These are phyloP conservation scores for Melanotaenia pygmaea DNA, from an alignment of 2,797 vertebrate genomes.

Conservation along the genomic window DNA sequence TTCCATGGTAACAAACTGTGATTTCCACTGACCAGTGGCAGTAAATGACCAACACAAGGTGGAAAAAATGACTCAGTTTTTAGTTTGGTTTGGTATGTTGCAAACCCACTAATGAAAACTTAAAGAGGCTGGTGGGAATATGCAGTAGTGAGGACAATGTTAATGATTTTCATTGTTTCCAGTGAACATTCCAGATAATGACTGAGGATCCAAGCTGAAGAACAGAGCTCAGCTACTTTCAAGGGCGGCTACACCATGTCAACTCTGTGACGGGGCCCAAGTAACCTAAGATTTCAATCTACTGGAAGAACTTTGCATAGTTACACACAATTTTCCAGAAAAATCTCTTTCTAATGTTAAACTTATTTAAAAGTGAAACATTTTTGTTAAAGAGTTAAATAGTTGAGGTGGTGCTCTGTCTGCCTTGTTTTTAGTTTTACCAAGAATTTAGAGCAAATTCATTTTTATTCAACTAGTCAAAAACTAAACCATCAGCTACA, in stretches of 20 bases:
- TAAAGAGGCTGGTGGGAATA: conserved; percentile 10
- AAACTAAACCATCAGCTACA: neutral
- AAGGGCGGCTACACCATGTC: neutral
- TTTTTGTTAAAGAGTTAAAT: neutral
- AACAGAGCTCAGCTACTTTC: neutral
- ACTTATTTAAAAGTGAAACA: neutral
- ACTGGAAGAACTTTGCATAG: neutral
- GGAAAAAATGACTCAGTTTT: conserved; percentile 15
- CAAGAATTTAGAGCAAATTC: neutral
- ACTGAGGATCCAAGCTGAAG: neutral
- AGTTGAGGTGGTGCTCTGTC: neutral
- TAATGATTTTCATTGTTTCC: conserved; percentile 1
- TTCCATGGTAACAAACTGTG: conserved; percentile 9
- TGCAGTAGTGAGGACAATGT: neutral
- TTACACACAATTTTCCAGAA: neutral
- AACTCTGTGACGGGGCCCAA: neutral
- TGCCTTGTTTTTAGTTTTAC: conserved; percentile 1
- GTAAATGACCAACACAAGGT: conserved; percentile 7
- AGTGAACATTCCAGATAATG: neutral
- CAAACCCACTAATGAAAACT: conserved; percentile 2
- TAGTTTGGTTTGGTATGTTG: neutral
- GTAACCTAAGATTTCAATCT: no score
- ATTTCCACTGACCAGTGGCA: conserved; percentile 6
- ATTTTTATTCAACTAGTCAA: neutral
- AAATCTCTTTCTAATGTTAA: neutral